Evolutionary conservation across 2,113 vertebrate genomes (phyloP), one percentile per base, ranked within the genome.

Genomic region (Micromys minutus): DNA sequence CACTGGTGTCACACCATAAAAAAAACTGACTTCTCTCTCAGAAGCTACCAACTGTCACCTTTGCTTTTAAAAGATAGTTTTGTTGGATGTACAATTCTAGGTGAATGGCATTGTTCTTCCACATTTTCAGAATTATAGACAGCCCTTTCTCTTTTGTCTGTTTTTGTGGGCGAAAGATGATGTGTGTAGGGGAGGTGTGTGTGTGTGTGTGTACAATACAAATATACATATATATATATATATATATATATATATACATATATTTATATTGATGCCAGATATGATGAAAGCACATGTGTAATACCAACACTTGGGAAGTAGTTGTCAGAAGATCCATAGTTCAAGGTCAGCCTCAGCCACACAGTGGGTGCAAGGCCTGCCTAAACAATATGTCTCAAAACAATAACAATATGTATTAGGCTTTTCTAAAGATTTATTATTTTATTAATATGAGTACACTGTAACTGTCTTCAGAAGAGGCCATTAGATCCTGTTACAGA

Each of bases 61-160:
- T 57, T 91, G 50, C 31, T 77, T 90, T 90, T 84, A 69, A 76
- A 89, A 92, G 80, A 52, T 86, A 81, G 50, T 90, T 89, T 90
- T 77, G 26, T 36, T 87, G 47, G 15, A 50, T 93, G 16, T 69
- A 57, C 47, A 63, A 93, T 83, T 94, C 24, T 90, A 42, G 24
- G 24, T 69, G 77, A 75, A 63, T n/a, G 47, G 71, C 39, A 31
- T 95, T 91, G 93, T 80, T 81, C 69, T 85, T 85, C 31, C 29
- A 65, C 45, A 89, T 72, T 88, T 93, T 47, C 65, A 59, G 77
- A 52, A n/a, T 61, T n/a, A 42, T 76, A 52, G 65, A 3, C 12
- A 57, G 3, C 61, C 42, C 22, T 86, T 91, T 76, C 74, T 74
- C 9, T 5, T 75, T 55, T 67, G 12, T 63, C 42, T 52, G 34